phyloP scores from a whole-genome alignment of 64 coral and sea anemone species.

The Porites lutea region DNA sequence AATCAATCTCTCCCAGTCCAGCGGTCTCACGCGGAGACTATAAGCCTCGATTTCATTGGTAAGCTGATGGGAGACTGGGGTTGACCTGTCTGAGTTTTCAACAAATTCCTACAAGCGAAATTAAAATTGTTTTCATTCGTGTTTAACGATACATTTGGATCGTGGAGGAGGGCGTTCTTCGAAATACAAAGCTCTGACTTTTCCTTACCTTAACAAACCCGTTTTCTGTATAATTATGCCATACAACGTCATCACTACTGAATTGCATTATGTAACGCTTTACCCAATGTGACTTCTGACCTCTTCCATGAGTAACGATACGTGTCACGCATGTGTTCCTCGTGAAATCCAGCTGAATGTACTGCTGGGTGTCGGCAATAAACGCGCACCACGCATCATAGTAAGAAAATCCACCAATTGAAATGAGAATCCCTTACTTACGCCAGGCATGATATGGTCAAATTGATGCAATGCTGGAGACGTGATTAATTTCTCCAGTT shows the following conservation, averaged over 20 bases:
- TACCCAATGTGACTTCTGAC: slow-evolving; percentile 70
- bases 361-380: slow-evolving; percentile 49
- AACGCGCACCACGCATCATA: slow-evolving; percentile 82
- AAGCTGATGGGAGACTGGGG: slow-evolving; percentile 41
- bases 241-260: slow-evolving; percentile 74
- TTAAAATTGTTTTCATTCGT: neutral
- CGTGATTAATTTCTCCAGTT: too few species aligned
- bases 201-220: slow-evolving; percentile 68
- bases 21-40: slow-evolving; percentile 52
- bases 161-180: too few species aligned
- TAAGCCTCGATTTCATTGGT: slow-evolving; percentile 63
- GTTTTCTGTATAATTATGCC: slow-evolving; percentile 79
- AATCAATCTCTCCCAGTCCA: slow-evolving; percentile 70
- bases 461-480: neutral
- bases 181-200: neutral
- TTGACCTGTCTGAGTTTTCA: slow-evolving; percentile 38
- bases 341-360: slow-evolving; percentile 82
- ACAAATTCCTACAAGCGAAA: slow-evolving; percentile 55
- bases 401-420: neutral
- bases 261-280: slow-evolving; percentile 75
- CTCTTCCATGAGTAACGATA: slow-evolving; percentile 62
- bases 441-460: too few species aligned
- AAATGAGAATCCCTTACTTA: neutral
- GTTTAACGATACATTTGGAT: too few species aligned
- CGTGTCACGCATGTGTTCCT: slow-evolving; percentile 65